These are phyloP conservation scores for Python bivittatus DNA, from an alignment of 2,113 vertebrate genomes.

Conservation along the genomic window DNA sequence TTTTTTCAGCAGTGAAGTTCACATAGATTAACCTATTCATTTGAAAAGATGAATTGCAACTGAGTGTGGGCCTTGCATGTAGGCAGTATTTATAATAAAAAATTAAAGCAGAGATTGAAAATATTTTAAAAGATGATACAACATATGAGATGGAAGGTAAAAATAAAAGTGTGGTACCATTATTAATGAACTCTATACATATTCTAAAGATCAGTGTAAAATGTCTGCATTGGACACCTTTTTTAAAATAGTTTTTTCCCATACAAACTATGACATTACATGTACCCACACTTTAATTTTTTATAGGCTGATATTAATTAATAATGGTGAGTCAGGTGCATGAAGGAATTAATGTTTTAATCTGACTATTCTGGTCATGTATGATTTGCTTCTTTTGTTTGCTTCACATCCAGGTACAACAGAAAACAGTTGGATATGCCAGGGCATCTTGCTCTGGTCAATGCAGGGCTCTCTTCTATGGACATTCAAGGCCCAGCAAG, in stretches of 20 bases:
- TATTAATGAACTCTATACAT: slow-evolving; percentile 33
- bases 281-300: not conserved
- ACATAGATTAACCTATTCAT: slow-evolving; percentile 33
- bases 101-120: slow-evolving; percentile 30
- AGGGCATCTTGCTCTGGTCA: not conserved
- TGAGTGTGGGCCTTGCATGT: slow-evolving; percentile 21
- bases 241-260: slow-evolving; percentile 29
- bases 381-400: not conserved
- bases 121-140: slow-evolving; percentile 36
- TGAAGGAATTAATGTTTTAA: not conserved
- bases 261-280: slow-evolving; percentile 28
- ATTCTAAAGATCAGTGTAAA: slow-evolving; percentile 32
- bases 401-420: not conserved
- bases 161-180: slow-evolving; percentile 15
- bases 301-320: not conserved
- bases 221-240: slow-evolving; percentile 34
- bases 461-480: not conserved
- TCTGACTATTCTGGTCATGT: not conserved
- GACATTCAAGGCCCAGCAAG: not conserved
- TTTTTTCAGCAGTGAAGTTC: slow-evolving; percentile 25
- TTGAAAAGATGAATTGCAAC: slow-evolving; percentile 43
- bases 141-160: slow-evolving; percentile 13
- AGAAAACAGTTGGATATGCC: rapidly evolving
- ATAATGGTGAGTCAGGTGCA: not conserved
- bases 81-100: slow-evolving; percentile 42